These are phyloP conservation scores for Periophthalmus modestus DNA, from an alignment of 2,113 vertebrate species.

Conservation along the genomic window DNA sequence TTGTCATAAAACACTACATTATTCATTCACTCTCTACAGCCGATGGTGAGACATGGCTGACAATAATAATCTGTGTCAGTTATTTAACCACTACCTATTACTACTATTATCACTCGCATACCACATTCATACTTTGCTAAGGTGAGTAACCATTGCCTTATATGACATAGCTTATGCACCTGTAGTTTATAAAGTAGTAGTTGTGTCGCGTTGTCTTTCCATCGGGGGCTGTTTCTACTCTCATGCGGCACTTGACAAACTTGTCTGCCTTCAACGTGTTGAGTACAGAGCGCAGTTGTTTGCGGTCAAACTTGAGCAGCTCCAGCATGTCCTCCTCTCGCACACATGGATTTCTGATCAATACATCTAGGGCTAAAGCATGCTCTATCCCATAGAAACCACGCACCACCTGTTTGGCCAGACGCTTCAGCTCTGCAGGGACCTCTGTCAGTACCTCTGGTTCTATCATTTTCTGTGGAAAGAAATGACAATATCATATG, in stretches of 20 bases:
- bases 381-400: constrained; percentile 97
- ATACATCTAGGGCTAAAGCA: constrained; percentile 92
- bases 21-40: no score
- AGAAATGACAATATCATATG: neutral
- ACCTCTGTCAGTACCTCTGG: constrained; percentile 93
- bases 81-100: no score
- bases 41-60: no score
- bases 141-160: no score
- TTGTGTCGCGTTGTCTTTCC: constrained; percentile 97
- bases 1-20: no score
- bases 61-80: no score
- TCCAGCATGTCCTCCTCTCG: constrained; percentile 99
- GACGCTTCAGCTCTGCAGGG: constrained; percentile 89
- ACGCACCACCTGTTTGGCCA: constrained; percentile 96
- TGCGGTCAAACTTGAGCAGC: constrained; percentile 96
- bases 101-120: no score
- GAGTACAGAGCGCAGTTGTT: constrained; percentile 93
- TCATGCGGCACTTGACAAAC: constrained; percentile 98
- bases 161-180: constrained; percentile 21
- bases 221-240: constrained; percentile 92
- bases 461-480: constrained; percentile 83
- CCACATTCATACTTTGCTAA: no score
- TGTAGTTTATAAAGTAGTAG: constrained; percentile 98
- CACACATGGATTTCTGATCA: constrained; percentile 95
- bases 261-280: constrained; percentile 97